Evolutionary conservation across 2,797 vertebrate species (phyloP).

Genomic region (Myotis vivesi): DNA sequence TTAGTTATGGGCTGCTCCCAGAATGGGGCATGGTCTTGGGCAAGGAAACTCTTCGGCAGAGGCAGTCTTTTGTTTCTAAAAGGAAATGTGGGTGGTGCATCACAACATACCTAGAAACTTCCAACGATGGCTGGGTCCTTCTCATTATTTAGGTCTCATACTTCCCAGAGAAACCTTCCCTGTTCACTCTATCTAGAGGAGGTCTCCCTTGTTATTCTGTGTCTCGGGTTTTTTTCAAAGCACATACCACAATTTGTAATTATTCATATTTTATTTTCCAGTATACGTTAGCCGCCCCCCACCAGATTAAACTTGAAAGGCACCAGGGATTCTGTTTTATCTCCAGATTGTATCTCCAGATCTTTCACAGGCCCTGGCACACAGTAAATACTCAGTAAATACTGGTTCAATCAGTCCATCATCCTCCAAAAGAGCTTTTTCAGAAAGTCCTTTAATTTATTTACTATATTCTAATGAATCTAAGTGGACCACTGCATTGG

Average conservation of each 20-base stretch:
- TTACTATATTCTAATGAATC: background rate
- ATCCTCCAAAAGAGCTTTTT: slow-evolving; percentile 8
- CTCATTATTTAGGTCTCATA: background rate
- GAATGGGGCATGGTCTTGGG: background rate
- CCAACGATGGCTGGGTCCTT: background rate
- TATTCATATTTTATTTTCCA: background rate
- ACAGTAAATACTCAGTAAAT: background rate
- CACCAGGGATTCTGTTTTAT: background rate
- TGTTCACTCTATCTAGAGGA: background rate
- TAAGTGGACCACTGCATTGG: background rate
- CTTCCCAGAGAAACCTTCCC: background rate
- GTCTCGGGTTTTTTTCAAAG: background rate
- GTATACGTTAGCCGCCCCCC: background rate
- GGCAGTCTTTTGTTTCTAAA: background rate
- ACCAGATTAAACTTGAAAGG: background rate
- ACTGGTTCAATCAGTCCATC: background rate
- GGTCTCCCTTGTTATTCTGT: background rate
- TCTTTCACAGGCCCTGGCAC: slow-evolving; percentile 11
- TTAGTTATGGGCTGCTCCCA: background rate
- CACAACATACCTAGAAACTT: background rate
- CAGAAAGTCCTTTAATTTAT: background rate
- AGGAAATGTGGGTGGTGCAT: background rate
- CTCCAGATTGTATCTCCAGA: background rate
- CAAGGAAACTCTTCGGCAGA: background rate
- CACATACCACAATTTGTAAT: background rate